Evolutionary conservation across 2,797 vertebrate genomes (phyloP), one percentile per base, ranked within the genome.

Genomic region (Rhodeus uyekii): DNA sequence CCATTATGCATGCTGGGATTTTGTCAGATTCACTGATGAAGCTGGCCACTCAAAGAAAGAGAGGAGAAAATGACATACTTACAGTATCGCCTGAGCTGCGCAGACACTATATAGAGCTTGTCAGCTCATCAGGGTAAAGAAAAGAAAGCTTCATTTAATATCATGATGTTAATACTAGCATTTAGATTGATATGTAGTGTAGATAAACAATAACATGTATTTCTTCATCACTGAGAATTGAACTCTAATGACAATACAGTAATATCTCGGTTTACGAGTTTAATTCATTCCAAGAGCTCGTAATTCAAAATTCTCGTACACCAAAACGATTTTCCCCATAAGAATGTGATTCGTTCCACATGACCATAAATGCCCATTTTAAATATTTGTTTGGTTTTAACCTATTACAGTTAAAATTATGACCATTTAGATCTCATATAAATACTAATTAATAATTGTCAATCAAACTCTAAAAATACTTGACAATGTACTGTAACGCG

Each of bases 1-100:
- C 88, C 85, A 91, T 92, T 93, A 92, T 90, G 89, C 85, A 89
- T 88, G 88, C 87, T 74, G 67, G 83, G 85, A 85, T 82, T 86
- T 85, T 89, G 76, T 87, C 76, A 50, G 78, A 63, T 87, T 79
- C 58, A 32, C 69, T 64, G 53, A 82, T 75, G 53, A 76, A 85
- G 68, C 76, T 69, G 80, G 74, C 77, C 83, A 86, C 68, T 76
- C 76, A 29, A 75, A 81, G 27, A 82, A 61, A 75, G 60, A 22
- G 24, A 72, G 34, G 29, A 27, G 39, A 36, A 78, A 69, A 42
- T 19, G 53, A 58, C 22, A 72, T 42, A 46, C 76, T 29, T 69
- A 44, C 64, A 32, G 7, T 69, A 32, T 44, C 3, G 24, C 48
- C 18, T 44, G 64, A 79, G 24, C 48, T 79, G n/a, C 9, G 4